phyloP scores from a whole-genome alignment of 2,113 vertebrate species.

The Chelonoidis abingdonii region DNA sequence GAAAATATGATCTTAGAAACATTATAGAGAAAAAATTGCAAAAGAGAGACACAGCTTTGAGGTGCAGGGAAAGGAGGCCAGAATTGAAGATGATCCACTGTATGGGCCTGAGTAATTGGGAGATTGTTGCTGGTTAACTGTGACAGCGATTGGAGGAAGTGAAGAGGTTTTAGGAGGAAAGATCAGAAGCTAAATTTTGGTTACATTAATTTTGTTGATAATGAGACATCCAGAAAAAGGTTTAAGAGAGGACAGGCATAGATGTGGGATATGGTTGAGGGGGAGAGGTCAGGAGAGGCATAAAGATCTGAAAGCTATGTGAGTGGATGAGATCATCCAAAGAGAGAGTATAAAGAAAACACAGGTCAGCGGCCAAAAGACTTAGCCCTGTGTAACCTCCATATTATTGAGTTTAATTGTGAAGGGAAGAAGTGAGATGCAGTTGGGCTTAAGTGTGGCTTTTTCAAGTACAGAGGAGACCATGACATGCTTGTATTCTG shows the following conservation, averaged over 20 bases:
- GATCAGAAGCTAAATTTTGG: not conserved
- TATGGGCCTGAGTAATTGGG: not conserved
- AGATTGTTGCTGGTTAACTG: not conserved
- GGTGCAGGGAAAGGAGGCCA: not conserved
- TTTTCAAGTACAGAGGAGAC: not conserved
- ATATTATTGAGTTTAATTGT: not conserved
- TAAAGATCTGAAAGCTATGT: not conserved
- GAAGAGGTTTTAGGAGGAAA: not conserved
- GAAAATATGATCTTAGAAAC: not conserved
- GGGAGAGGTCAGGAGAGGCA: not conserved
- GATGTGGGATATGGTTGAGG: fast-evolving
- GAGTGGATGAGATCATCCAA: not conserved
- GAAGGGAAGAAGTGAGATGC: not conserved
- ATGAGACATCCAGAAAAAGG: not conserved
- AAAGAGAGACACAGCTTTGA: not conserved
- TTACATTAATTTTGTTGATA: not conserved
- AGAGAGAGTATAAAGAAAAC: not conserved
- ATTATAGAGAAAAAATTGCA: not conserved
- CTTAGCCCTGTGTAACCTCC: not conserved
- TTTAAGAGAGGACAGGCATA: not conserved
- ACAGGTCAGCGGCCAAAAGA: not conserved
- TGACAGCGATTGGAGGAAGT: not conserved
- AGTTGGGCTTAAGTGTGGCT: not conserved
- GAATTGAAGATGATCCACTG: not conserved
- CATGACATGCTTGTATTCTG: not conserved